Base-by-base conservation (phyloP, 37 sponge, comb jelly and placozoan species). In the Geodia barretti region DNA sequence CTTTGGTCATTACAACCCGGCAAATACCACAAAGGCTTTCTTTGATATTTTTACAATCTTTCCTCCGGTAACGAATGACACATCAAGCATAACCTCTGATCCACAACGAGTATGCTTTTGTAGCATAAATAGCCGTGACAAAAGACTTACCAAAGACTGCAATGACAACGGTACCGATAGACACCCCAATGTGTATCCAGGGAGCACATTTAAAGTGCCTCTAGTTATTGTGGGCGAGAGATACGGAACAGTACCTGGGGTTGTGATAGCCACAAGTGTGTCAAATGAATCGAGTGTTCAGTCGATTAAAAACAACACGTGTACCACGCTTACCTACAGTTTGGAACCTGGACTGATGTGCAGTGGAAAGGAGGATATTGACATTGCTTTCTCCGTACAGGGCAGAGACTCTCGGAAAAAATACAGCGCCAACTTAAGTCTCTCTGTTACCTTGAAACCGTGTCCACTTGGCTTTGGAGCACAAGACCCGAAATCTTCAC, bases 231-330 rank as follows among this genome's bases (percentile, higher is more conserved):
- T 81, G 4, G 81, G 81, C 17, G 72, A 81, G 39, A 8, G 26
- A 17, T 61, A 72, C 36, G 81, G 81, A 72, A 43, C 81, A 72
- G 63, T 72, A 39, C 81, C 81, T n/a, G 81, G 81, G 14, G 40
- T 60, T 36, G 63, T 72, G 11, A 20, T 17, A 39, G 72, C 73
- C 1, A 26, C 54, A 47, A 47, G 14, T 14, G 54, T 47, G 14
- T 14, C 54, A 17, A 14, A 47, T 14, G 14, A 47, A 14, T 14
- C 7, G 7, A 47, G 14, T 17, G 14, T 14, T 47, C 54, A 47
- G 54, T 47, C 54, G 14, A 7, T 47, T 47, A 14, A 47, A 47
- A 47, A 47, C 14, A 47, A 47, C 54, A 7, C 7, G 14, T 47
- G 54, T 14, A 47, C 7, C 7, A 47, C 7, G 11, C 54, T 47